Evolutionary conservation across 2,113 vertebrate species (phyloP).

Genomic region (Macroglossus sobrinus): DNA sequence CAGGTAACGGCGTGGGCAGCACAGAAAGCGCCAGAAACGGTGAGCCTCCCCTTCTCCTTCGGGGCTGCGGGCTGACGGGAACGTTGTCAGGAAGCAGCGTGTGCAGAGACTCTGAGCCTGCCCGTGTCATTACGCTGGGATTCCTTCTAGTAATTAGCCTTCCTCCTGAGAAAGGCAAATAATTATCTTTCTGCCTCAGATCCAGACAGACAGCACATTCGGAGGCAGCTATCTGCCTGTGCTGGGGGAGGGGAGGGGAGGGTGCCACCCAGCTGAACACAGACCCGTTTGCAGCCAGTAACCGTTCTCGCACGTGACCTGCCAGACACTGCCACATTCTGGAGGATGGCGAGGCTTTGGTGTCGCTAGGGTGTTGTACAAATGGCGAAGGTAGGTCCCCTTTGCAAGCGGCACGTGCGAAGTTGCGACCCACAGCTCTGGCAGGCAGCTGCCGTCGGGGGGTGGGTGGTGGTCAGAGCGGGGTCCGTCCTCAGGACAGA

Average conservation of each 20-base stretch:
- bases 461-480: not conserved
- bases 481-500: rapidly evolving
- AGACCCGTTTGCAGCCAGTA: not conserved
- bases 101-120: conserved; percentile 39
- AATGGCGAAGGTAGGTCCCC: not conserved
- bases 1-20: not conserved
- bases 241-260: not conserved
- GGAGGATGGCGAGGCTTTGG: not conserved
- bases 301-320: not conserved
- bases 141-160: conserved; percentile 70
- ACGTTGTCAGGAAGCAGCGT: conserved; percentile 34
- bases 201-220: conserved; percentile 51
- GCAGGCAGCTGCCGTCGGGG: not conserved
- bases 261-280: not conserved
- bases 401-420: rapidly evolving
- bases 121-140: conserved; percentile 60
- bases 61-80: not conserved
- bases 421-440: not conserved
- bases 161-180: conserved; percentile 67
- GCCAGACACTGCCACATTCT: not conserved
- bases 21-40: not conserved
- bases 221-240: not conserved
- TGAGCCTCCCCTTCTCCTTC: not conserved
- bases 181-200: conserved; percentile 64
- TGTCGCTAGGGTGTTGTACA: not conserved